Base-by-base conservation (phyloP, 92 coral and sea anemone species). In the Phymanthus crucifer region DNA sequence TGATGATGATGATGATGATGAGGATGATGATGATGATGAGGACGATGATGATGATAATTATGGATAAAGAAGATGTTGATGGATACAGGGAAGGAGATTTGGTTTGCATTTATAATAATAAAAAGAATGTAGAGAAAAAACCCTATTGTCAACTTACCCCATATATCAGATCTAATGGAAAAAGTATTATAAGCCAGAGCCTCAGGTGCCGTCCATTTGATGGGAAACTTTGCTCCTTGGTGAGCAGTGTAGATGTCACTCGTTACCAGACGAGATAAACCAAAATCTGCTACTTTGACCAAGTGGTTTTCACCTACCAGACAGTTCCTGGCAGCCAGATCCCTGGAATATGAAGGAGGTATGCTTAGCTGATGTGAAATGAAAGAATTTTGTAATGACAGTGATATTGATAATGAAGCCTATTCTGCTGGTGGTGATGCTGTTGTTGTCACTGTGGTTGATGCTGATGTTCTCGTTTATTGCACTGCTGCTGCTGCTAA, bases 141-240 rank as follows among this genome's bases (percentile, higher is more conserved):
- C 10, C 10, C 0, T 37, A 13, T n/a, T 23, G 43, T n/a, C 71
- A 40, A 61, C 92, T 80, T 90, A 95, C 99, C 99, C 99, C 99
- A 95, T 32, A 95, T 92, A 87, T 95, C 99, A 24, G 99, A 95
- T 82, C 91, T 93, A 70, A 95, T 94, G 5, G 99, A 93, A 65
- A 95, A 95, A 18, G 94, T 94, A 73, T 95, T 95, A 61, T 86
- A 93, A 36, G 97, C 99, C 68, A 95, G 86, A 18, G 99, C 99
- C 83, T 95, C 98, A 0, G 98, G 99, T 38, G 99, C 98, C 11
- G 99, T 95, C 99, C 99, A 95, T 68, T 95, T 95, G 66, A 95
- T 95, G 19, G 99, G 99, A 77, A 95, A 95, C 89, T 95, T 95
- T 17, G 99, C 97, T 23, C 99, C 99, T 82, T 95, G 96, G 9